Base-by-base conservation (phyloP, 2,888 invertebrate species). In the Drosophila meridiana region DNA sequence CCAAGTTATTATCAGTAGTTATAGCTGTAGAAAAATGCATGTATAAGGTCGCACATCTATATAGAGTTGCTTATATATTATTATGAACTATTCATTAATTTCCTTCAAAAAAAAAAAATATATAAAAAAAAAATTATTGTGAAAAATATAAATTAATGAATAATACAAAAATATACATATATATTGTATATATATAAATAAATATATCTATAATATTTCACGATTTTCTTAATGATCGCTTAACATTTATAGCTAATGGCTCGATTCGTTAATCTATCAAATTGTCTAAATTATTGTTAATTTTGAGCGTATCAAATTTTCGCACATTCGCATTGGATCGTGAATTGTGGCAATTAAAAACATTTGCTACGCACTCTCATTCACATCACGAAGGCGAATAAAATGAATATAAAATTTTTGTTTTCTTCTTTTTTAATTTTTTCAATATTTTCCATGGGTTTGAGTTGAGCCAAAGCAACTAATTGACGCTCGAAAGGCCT, bases 261-360 rank as follows among this genome's bases (percentile, higher is more conserved):
- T 50, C 50, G 20, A 60, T 47, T 52, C 38, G 53, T 57, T 69
- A 56, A 75, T 78, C 64, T 30, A 71, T 78, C 72, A 69, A 68
- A 83, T 80, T 73, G 74, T 64, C 53, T 40, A 59, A 78, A 83
- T 86, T 83, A 73, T 76, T 62, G 69, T 63, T 75, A 73, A 80
- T 78, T 83, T 80, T 67, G 62, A 75, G 74, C 86, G 74, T 80
- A 78, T 83, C 73, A 43, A 83, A 81, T 76, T 75, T 80, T 73
- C 69, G 81, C 76, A 62, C 77, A 73, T 74, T 76, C 53, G 56
- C 65, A 43, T 69, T 58, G 45, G 62, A 34, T 75, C 63, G 67
- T 83, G 85, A 83, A 86, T 81, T 78, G 83, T 65, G 65, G 78
- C 89, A 85, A 85, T 85, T 88, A 81, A 80, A 80, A 77, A 62